Conservation (phyloP, 2,113 vertebrate species). For the Tonatia bakeri region DNA sequence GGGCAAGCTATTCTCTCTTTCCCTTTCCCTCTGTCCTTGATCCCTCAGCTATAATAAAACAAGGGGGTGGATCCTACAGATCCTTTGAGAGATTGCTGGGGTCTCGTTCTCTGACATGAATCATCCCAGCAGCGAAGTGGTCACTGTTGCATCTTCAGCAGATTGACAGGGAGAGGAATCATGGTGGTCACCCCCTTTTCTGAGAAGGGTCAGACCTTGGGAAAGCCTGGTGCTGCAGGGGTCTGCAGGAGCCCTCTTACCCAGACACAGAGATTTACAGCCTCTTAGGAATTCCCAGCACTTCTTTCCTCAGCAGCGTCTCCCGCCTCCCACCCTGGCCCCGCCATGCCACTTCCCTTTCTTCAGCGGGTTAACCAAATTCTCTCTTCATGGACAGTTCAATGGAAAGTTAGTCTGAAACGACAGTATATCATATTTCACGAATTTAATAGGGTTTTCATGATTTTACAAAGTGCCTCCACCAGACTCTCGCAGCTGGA, state of each 20-base stretch:
- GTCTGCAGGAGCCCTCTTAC: not conserved
- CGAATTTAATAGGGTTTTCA: slow-evolving; percentile 90
- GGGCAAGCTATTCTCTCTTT: not conserved
- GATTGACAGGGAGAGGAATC: not conserved
- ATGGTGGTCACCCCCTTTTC: not conserved
- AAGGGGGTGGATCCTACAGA: not conserved
- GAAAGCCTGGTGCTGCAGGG: not conserved
- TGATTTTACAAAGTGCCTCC: slow-evolving; percentile 90
- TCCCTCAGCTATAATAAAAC: not conserved
- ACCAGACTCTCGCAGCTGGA: slow-evolving; percentile 89
- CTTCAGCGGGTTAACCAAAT: slow-evolving; percentile 75
- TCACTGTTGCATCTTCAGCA: not conserved
- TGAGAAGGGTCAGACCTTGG: not conserved
- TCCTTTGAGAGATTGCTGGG: not conserved
- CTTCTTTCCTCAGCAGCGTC: not conserved
- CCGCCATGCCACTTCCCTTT: slow-evolving; percentile 46
- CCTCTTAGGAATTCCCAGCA: not conserved
- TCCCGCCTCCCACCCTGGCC: not conserved
- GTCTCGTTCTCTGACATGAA: not conserved
- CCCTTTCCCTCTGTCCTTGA: not conserved
- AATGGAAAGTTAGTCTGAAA: slow-evolving; percentile 83
- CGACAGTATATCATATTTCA: slow-evolving; percentile 87
- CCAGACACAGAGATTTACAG: not conserved
- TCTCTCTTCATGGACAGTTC: slow-evolving; percentile 85
- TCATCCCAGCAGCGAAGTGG: not conserved